Base-by-base conservation (phyloP, 2,888 invertebrate species). In the Lasius fuliginosus region DNA sequence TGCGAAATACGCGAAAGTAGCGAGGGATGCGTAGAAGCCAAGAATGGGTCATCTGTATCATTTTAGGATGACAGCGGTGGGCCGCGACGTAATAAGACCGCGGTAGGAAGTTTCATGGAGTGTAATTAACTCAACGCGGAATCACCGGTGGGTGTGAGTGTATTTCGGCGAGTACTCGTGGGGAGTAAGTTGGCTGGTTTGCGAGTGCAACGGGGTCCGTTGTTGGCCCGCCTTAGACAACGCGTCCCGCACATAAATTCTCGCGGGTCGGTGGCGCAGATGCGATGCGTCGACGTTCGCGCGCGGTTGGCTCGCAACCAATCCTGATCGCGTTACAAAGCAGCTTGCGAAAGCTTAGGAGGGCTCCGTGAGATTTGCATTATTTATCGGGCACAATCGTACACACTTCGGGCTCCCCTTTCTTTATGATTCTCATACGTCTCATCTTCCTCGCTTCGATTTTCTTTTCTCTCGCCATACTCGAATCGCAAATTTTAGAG, bases 111-210 rank as follows among this genome's bases (percentile, higher is more conserved):
- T 90, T 91, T 81, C 84, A 40, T 62, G 67, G 15, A 83, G 75
- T 84, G 88, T 90, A 91, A 91, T 91, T 91, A 91, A 89, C 86
- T 89, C 79, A 60, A 81, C 86, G 84, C 86, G 84, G 84, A 83
- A 86, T 90, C 85, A 77, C 65, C 82, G 56, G 76, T 8, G 53
- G n/a, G 49, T 18, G 15, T 18, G 46, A 12, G 15, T 49, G 18
- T 58, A 49, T 68, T 65, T 62, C n/a, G 46, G 58, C 36, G 53
- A 23, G 49, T 73, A 58, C 71, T 73, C 62, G 69, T 58, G 75
- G 42, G 60, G 53, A 74, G 56, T 77, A 85, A 87, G 86, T 85
- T 89, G 67, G 84, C 75, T 82, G 85, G 85, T 86, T 86, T 84
- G 84, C 89, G 85, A 83, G 65, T 73, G 82, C 49, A 68, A 73